Percentiles rank a stretch among this genome's conserved stretches.
These are phyloP conservation scores for Otolemur garnettii DNA, from an alignment of 2,113 vertebrate genomes.

Conservation along the genomic window DNA sequence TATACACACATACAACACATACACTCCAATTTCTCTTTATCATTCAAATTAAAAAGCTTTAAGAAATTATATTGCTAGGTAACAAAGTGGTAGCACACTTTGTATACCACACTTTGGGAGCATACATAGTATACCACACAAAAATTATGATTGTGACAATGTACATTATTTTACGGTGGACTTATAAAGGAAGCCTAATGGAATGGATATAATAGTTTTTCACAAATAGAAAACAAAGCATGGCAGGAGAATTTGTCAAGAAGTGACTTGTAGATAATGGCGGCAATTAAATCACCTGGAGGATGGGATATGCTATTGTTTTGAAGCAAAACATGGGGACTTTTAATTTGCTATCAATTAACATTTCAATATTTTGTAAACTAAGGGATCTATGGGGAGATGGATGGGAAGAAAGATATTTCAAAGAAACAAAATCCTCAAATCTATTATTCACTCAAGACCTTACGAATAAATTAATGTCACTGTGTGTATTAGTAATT, in stretches of 20 bases:
- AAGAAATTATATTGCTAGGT: not conserved
- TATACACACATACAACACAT: not conserved
- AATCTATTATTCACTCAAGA: constrained; percentile 18
- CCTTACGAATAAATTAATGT: not conserved
- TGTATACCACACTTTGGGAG: too few relatives aligned
- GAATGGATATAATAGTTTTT: constrained; percentile 58
- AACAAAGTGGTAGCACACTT: not conserved
- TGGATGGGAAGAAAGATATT: not conserved
- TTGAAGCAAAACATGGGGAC: constrained; percentile 57
- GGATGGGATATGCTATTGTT: constrained; percentile 48
- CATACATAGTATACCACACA: not conserved
- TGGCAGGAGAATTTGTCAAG: not conserved
- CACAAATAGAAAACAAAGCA: not conserved
- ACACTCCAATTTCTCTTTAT: not conserved
- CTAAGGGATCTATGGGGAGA: constrained; percentile 51
- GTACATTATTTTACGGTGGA: not conserved
- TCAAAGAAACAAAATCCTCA: constrained; percentile 53
- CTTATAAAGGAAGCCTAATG: not conserved
- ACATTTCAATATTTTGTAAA: constrained; percentile 68
- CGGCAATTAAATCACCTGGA: constrained; percentile 59
- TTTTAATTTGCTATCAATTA: constrained; percentile 79
- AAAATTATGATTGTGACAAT: not conserved
- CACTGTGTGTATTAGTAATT: not conserved
- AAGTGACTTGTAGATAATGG: constrained; percentile 62
- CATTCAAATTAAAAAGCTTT: not conserved